Conservation (phyloP, 2,888 invertebrate genomes). For the Volucella inflata region DNA sequence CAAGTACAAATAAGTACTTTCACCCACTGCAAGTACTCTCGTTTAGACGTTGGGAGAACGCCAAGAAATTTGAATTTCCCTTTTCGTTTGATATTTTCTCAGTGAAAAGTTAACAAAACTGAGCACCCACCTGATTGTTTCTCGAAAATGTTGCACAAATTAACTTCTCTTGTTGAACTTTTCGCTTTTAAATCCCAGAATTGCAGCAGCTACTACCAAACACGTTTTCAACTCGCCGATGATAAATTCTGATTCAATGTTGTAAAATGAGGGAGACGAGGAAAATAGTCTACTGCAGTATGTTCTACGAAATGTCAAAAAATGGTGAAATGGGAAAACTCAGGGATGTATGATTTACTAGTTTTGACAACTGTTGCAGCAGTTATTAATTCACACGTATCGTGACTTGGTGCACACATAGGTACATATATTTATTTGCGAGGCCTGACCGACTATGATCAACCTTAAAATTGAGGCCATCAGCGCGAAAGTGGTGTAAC, state of each 20-base stretch:
- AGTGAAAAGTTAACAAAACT: slow-evolving; percentile 4
- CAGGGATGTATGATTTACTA: not conserved
- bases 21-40: slow-evolving; percentile 15
- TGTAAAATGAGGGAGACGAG: slow-evolving; percentile 15
- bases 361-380: no score
- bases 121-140: slow-evolving; percentile 38
- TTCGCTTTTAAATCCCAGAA: slow-evolving; percentile 12
- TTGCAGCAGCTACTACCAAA: slow-evolving; percentile 29
- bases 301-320: slow-evolving; percentile 7
- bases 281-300: slow-evolving; percentile 36
- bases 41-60: not conserved
- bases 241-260: slow-evolving; percentile 50
- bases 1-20: slow-evolving; percentile 34
- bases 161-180: slow-evolving; percentile 8
- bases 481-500: no score
- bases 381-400: no score
- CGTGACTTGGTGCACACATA: no score
- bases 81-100: not conserved
- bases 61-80: not conserved
- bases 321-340: slow-evolving; percentile 37
- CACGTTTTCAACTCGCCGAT: slow-evolving; percentile 55
- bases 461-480: no score
- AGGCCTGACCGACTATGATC: no score
- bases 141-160: slow-evolving; percentile 23
- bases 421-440: no score